These are phyloP conservation scores for Pollachius pollachius DNA, from an alignment of 2,113 vertebrate genomes.

Conservation along the genomic window DNA sequence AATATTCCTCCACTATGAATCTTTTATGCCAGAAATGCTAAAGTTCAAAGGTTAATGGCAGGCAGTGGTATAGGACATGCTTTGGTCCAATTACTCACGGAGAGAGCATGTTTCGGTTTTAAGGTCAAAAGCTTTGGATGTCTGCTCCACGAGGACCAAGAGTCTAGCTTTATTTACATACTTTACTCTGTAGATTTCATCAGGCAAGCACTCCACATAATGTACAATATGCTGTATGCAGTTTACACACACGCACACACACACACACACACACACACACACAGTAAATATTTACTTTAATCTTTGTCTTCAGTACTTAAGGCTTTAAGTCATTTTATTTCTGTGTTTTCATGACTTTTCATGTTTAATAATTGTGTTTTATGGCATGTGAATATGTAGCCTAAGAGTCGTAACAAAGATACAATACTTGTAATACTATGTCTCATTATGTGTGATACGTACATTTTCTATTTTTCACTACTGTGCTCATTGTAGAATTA, in stretches of 20 bases:
- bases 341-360: no score
- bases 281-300: not conserved
- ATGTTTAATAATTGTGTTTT: not conserved
- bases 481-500: not conserved
- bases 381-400: not conserved
- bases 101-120: constrained; percentile 27
- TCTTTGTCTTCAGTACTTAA: no score
- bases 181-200: not conserved
- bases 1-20: constrained; percentile 38
- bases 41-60: constrained; percentile 62
- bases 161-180: not conserved
- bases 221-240: not conserved
- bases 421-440: no score
- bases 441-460: not conserved
- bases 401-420: no score
- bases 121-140: constrained; percentile 35
- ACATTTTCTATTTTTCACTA: not conserved
- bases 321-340: no score
- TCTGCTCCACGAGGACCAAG: constrained; percentile 1
- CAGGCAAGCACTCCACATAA: not conserved
- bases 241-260: not conserved
- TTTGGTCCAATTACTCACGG: constrained; percentile 56
- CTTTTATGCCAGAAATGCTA: constrained; percentile 51
- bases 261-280: no score
- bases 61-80: constrained; percentile 31